phyloP scores from a whole-genome alignment of 2,888 invertebrate genomes.

The Vandiemenella viatica region DNA sequence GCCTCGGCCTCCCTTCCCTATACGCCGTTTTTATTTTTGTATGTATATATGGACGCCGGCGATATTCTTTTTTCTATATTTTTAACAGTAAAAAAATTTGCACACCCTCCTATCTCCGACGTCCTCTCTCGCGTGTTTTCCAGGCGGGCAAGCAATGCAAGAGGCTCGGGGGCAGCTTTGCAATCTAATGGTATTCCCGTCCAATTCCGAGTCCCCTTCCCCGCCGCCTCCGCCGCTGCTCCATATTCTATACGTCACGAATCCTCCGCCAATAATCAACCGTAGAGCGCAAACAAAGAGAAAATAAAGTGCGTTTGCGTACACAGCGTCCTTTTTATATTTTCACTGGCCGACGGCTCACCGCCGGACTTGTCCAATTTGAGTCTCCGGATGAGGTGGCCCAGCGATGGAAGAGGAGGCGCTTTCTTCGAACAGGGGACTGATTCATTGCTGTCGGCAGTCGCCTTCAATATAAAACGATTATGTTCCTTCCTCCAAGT shows the following conservation, averaged over 20 bases:
- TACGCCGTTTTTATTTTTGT: background rate
- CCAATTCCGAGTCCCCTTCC: conserved; percentile 10
- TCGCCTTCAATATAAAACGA: no score
- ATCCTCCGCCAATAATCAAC: conserved; percentile 12
- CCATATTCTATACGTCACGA: conserved; percentile 9
- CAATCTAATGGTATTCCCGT: conserved; percentile 14
- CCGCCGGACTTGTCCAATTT: background rate
- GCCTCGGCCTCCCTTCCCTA: background rate
- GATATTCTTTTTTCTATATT: background rate
- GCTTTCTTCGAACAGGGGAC: no score
- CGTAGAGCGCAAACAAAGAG: conserved; percentile 1
- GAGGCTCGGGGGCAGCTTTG: conserved; percentile 3
- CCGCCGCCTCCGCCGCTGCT: conserved; percentile 1
- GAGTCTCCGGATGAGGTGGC: background rate
- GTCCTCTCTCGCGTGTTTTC: conserved; percentile 3
- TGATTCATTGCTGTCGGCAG: no score
- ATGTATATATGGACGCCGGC: background rate
- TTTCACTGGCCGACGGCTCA: background rate
- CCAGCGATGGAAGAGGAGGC: no score
- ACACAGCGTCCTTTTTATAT: background rate
- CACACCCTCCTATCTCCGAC: conserved; percentile 1
- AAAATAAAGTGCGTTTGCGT: background rate
- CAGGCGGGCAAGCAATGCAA: conserved; percentile 1
- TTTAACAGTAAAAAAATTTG: conserved; percentile 2
- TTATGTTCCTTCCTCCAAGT: no score